Percentiles rank a stretch among this genome's conserved stretches.
Evolutionary conservation across 2,113 vertebrate species (phyloP).

Genomic region (Nasalis larvatus): DNA sequence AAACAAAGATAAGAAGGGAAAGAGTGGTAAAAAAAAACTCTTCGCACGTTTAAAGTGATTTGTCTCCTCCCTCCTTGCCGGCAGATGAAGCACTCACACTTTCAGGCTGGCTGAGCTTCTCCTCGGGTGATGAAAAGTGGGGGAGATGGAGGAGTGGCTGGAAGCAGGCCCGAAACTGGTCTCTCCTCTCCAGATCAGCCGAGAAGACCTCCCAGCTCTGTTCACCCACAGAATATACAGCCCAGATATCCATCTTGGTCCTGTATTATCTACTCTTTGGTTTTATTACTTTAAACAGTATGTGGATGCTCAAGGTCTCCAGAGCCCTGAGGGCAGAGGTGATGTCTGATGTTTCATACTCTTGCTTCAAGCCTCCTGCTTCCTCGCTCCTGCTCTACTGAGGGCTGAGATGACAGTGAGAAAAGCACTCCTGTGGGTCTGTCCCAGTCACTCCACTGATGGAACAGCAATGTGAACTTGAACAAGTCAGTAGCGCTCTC

Average conservation of each 20-base stretch:
- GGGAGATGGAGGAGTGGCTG: neutral
- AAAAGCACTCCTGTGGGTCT: neutral
- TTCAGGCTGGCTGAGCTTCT: neutral
- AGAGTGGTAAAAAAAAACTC: slow-evolving; percentile 5
- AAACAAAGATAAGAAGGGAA: slow-evolving; percentile 31
- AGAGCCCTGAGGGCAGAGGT: neutral
- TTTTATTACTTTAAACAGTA: neutral
- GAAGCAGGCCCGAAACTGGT: neutral
- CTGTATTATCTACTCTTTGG: neutral
- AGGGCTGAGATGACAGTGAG: neutral
- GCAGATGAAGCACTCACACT: slow-evolving; percentile 5
- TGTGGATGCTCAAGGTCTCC: neutral
- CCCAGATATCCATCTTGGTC: neutral
- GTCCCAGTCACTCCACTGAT: neutral
- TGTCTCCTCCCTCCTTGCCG: neutral
- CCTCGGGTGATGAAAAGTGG: neutral
- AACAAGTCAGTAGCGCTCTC: neutral
- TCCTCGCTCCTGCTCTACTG: neutral
- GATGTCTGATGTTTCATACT: neutral
- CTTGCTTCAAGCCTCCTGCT: neutral
- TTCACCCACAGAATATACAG: neutral
- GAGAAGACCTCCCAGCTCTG: neutral
- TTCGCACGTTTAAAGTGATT: neutral
- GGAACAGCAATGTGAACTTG: neutral
- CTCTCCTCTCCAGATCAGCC: neutral